Evolutionary conservation across 2,797 vertebrate genomes (phyloP), one percentile per base, ranked within the genome.

Genomic region (Delichon dasypus): DNA sequence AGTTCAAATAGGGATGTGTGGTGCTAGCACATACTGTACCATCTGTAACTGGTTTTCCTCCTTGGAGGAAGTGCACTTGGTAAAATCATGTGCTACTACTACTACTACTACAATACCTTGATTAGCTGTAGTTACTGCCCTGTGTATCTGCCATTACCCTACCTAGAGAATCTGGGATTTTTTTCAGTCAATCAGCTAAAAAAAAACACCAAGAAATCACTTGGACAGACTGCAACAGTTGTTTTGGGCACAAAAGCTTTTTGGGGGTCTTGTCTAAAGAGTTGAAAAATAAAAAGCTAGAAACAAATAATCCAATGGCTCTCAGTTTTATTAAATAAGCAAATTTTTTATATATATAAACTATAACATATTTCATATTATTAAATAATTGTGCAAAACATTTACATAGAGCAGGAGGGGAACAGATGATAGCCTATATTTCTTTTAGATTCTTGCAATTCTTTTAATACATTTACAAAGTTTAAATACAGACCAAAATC

Each of bases 341-440:
- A 92, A 61, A 29, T 32, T 7, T 47, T 40, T 26, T 3, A 15
- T 64, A 64, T 79, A 85, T 91, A 86, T 84, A 93, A 95, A 96
- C 85, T 90, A 20, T 89, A 94, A 84, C 60, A 65, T 58, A 29
- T 89, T 92, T 89, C 25, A 45, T 80, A 76, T 91, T 76, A 74
- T 92, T 94, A 93, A 96, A 94, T 94, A 93, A 74, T 66, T 93
- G 78, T 94, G 94, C 92, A 95, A 95, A 94, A 87, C 79, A 68
- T 81, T 88, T 87, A 94, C 62, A 86, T 55, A 60, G 54, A 81
- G 81, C 36, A 6, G 76, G 25, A 62, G 44, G 38, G 55, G 36
- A 74, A 76, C 29, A 66, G 55, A 44, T 83, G 45, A 58, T 40
- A 88, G 53, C 65, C 66, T 83, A 4, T 25, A 67, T 54, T 75